Conservation (phyloP, 2,113 vertebrate genomes). For the Terrapene triunguis region DNA sequence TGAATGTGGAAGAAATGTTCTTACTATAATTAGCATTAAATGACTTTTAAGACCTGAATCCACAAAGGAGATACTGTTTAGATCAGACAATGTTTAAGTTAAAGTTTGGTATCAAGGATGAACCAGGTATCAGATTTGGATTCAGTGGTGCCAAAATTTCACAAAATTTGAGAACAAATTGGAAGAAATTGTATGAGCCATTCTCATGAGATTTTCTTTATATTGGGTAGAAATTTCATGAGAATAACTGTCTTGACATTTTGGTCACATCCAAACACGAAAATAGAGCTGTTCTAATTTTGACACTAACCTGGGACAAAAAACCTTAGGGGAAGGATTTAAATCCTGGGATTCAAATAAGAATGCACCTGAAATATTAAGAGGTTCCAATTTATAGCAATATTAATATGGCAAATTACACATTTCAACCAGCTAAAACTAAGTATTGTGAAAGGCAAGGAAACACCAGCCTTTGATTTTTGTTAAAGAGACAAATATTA, state of each 20-base stretch:
- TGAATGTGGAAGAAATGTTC: neutral
- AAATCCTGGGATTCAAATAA: neutral
- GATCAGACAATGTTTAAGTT: neutral
- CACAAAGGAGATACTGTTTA: neutral
- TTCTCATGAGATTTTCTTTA: rapidly evolving
- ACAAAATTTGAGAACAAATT: neutral
- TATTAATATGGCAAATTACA: neutral
- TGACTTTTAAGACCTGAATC: neutral
- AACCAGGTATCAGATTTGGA: neutral
- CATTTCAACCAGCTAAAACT: neutral
- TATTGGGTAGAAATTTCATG: neutral
- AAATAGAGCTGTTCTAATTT: neutral
- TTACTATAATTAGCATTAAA: neutral
- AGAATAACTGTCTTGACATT: neutral
- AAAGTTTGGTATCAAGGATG: neutral
- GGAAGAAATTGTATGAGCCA: neutral
- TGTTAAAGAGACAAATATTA: neutral
- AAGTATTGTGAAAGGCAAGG: neutral
- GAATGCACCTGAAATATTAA: neutral
- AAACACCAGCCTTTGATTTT: neutral
- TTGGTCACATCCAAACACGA: neutral
- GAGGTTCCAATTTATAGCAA: neutral
- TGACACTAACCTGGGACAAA: neutral
- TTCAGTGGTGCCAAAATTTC: neutral
- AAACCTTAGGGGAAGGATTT: neutral